Evolutionary conservation across 2,888 invertebrate genomes (phyloP).

Genomic region (Papilio elwesi): DNA sequence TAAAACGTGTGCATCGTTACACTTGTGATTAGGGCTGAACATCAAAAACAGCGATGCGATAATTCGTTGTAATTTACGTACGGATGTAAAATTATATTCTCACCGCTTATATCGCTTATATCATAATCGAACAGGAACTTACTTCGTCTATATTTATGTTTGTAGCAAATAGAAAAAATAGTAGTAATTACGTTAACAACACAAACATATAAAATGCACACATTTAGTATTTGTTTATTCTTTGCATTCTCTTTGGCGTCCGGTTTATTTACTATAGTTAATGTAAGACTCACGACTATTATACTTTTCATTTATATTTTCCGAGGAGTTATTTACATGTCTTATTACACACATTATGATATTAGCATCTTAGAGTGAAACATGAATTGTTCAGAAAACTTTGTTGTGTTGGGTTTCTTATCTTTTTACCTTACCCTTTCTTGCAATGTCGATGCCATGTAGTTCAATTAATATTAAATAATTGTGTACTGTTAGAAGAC

Average conservation of each 20-base stretch:
- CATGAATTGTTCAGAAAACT: too few relatives aligned
- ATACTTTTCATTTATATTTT: slow-evolving; percentile 12
- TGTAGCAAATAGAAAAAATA: background rate
- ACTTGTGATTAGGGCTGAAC: background rate
- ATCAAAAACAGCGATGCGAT: background rate
- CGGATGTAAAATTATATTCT: background rate
- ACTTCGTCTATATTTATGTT: background rate
- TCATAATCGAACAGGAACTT: slow-evolving; percentile 7
- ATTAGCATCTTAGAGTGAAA: background rate
- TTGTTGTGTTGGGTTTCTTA: too few relatives aligned
- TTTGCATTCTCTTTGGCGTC: slow-evolving; percentile 47
- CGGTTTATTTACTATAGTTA: slow-evolving; percentile 43
- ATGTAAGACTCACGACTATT: slow-evolving; percentile 41
- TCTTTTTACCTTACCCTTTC: too few relatives aligned
- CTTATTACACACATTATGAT: background rate
- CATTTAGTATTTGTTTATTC: slow-evolving; percentile 40
- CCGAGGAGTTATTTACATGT: background rate
- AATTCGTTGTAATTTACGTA: background rate
- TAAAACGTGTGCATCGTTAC: too few relatives aligned
- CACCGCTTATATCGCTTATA: background rate
- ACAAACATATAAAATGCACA: slow-evolving; percentile 41
- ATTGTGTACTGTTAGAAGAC: too few relatives aligned
- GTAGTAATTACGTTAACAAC: slow-evolving; percentile 44
- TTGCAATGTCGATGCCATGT: too few relatives aligned
- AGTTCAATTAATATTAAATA: too few relatives aligned